phyloP scores from a whole-genome alignment of 1,140 invertebrate genomes.

The Mizuhopecten yessoensis region DNA sequence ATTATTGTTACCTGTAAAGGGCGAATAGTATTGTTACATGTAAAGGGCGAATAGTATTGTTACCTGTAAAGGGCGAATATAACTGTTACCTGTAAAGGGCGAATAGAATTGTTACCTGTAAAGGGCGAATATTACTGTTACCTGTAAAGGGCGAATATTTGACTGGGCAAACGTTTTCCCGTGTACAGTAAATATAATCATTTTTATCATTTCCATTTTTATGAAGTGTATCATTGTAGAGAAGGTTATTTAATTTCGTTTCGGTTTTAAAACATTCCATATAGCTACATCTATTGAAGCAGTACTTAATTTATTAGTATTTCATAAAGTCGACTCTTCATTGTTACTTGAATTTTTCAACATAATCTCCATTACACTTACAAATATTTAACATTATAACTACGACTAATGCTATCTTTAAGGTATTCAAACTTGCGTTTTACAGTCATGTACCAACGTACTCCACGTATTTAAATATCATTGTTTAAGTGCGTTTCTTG shows the following conservation, averaged over 20 bases:
- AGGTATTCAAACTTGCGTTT: not conserved
- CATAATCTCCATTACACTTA: no score
- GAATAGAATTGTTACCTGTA: not conserved
- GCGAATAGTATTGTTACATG: no score
- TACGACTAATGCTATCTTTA: no score
- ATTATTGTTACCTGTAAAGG: no score
- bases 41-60: no score
- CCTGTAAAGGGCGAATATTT: no score
- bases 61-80: no score
- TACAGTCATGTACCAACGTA: not conserved
- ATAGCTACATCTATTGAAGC: not conserved
- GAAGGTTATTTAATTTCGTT: not conserved
- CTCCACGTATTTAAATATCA: no score
- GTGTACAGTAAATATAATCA: not conserved
- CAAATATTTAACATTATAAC: not conserved
- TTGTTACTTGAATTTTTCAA: not conserved
- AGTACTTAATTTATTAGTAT: not conserved
- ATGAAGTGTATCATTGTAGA: not conserved
- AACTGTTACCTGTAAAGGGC: no score
- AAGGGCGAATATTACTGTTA: not conserved
- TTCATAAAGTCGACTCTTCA: not conserved
- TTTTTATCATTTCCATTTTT: not conserved
- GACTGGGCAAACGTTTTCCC: no score
- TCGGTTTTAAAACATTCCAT: not conserved
- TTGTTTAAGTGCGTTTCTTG: no score